phyloP scores from a whole-genome alignment of 35 echinoderm and acorn worm genomes.

The Heliocidaris erythrogramma region DNA sequence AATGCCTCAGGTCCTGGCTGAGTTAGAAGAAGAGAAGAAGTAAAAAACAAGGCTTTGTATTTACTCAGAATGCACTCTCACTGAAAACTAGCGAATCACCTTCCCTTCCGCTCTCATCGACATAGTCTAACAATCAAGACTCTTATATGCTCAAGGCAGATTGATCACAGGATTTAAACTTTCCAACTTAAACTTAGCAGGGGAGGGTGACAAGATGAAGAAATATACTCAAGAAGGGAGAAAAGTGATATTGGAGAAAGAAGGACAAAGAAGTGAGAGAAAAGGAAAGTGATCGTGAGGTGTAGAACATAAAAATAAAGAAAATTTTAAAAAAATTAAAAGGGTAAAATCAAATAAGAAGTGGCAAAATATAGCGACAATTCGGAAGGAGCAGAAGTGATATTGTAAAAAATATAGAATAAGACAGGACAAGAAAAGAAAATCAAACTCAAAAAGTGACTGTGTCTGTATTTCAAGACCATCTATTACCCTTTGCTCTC shows the following conservation, averaged over 20 bases:
- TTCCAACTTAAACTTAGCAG: too few species aligned
- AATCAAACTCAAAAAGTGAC: not conserved
- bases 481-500: not conserved
- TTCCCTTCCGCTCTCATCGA: not conserved
- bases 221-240: too few species aligned
- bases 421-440: not conserved
- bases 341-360: too few species aligned
- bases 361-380: too few species aligned
- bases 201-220: too few species aligned
- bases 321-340: too few species aligned
- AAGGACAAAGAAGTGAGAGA: too few species aligned
- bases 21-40: not conserved
- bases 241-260: too few species aligned
- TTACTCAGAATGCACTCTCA: not conserved
- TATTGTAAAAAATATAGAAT: not conserved
- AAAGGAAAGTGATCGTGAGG: too few species aligned
- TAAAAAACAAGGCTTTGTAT: not conserved
- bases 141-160: not conserved
- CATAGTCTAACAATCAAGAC: not conserved
- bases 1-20: not conserved
- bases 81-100: conserved; percentile 18
- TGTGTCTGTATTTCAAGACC: not conserved
- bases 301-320: too few species aligned
- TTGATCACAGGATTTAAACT: too few species aligned
- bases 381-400: too few species aligned